Conservation (phyloP, 2,888 invertebrate species). For the Diarsia rubi region DNA sequence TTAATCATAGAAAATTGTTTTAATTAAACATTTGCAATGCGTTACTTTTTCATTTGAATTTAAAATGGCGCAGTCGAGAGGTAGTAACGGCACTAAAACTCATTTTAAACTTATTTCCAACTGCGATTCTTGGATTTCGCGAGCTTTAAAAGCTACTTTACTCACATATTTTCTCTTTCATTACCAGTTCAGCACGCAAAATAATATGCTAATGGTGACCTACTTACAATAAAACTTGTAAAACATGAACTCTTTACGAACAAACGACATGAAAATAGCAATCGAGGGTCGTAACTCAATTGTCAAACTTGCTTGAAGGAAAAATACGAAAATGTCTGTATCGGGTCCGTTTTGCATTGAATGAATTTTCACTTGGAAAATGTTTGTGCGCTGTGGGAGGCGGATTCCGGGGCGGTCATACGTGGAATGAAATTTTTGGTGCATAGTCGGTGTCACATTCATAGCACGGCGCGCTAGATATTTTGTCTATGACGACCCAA, state of each 20-base stretch:
- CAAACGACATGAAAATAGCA: conserved; percentile 52
- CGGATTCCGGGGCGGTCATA: conserved; percentile 56
- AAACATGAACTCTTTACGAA: conserved; percentile 46
- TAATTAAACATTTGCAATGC: neutral
- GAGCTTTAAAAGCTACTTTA: conserved; percentile 14
- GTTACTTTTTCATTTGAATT: conserved; percentile 13
- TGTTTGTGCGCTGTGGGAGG: conserved; percentile 26
- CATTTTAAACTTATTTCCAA: conserved; percentile 12
- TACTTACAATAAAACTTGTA: conserved; percentile 50
- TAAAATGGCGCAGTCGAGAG: conserved; percentile 2
- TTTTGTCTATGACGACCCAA: conserved; percentile 32
- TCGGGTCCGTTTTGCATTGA: conserved; percentile 52
- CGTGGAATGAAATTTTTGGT: conserved; percentile 62
- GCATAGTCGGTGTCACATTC: conserved; percentile 59
- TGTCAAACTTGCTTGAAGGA: conserved; percentile 45
- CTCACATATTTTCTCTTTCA: conserved; percentile 33
- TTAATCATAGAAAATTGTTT: conserved; percentile 15
- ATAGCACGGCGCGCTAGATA: conserved; percentile 38
- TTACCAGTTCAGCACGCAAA: conserved; percentile 36
- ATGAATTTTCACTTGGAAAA: conserved; percentile 54
- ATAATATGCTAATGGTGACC: conserved; percentile 54
- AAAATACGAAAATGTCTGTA: conserved; percentile 53
- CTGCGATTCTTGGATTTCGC: conserved; percentile 12
- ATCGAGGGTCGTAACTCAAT: conserved; percentile 42
- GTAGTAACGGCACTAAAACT: neutral